Evolutionary conservation across 2,113 vertebrate genomes (phyloP).

Genomic region (Halichoerus grypus): DNA sequence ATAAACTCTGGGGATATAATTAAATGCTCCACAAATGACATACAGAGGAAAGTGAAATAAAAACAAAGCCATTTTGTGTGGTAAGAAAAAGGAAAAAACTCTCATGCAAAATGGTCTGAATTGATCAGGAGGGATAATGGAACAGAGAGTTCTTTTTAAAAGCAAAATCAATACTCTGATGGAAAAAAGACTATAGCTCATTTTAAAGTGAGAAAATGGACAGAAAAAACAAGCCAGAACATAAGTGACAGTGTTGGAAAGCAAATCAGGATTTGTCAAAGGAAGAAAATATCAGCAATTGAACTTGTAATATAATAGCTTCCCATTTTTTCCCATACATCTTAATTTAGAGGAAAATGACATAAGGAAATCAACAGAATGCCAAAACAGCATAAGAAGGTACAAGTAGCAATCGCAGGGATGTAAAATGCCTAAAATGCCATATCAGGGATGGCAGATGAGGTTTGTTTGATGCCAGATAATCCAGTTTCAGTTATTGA

Average conservation of each 20-base stretch:
- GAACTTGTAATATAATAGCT: not conserved
- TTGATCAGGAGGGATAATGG: slow-evolving; percentile 25
- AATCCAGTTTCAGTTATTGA: not conserved
- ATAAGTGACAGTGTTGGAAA: not conserved
- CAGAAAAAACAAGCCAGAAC: not conserved
- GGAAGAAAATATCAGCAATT: not conserved
- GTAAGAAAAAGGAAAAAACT: not conserved
- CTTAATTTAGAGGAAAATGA: not conserved
- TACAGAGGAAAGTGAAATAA: slow-evolving; percentile 16
- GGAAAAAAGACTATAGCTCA: not conserved
- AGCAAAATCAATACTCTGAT: slow-evolving; percentile 59
- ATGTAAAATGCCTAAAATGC: no score
- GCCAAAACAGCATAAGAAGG: not conserved
- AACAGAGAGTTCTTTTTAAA: slow-evolving; percentile 52
- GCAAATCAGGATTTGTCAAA: slow-evolving; percentile 14
- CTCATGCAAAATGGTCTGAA: slow-evolving; percentile 42
- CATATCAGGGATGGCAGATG: no score
- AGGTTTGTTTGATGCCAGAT: not conserved
- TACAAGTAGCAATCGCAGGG: no score
- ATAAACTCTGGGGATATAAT: slow-evolving; percentile 30
- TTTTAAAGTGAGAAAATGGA: slow-evolving; percentile 55
- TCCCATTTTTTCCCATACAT: not conserved
- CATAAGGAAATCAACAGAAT: not conserved
- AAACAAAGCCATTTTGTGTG: slow-evolving; percentile 54
- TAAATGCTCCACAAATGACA: slow-evolving; percentile 44